Percentiles rank a stretch among this genome's conserved stretches.
These are phyloP conservation scores for Copsychus sechellarum DNA, from an alignment of 2,113 vertebrate species.

Conservation along the genomic window DNA sequence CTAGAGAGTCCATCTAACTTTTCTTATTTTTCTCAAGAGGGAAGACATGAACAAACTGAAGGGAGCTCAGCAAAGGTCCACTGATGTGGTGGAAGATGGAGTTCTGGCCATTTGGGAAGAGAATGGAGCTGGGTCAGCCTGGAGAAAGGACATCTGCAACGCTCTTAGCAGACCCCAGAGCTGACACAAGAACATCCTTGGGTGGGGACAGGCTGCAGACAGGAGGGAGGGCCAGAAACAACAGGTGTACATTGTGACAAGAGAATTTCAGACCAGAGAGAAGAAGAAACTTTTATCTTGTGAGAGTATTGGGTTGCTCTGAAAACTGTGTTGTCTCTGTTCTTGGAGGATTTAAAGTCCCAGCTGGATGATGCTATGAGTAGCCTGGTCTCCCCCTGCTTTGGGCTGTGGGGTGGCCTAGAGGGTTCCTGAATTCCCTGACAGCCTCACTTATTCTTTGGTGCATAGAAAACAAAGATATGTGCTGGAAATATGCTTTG, in stretches of 20 bases:
- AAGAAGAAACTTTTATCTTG: background rate
- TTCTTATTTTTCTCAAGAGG: background rate
- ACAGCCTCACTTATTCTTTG: background rate
- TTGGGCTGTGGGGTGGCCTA: background rate
- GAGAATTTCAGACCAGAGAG: background rate
- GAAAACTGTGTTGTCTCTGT: background rate
- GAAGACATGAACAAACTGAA: background rate
- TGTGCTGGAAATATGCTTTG: background rate
- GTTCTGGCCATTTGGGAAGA: background rate
- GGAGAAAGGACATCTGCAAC: background rate
- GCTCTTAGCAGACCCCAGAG: background rate
- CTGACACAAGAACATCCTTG: too few species aligned
- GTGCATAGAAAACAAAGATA: background rate
- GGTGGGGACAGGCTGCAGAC: background rate
- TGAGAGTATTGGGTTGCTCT: background rate
- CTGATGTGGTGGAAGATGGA: background rate
- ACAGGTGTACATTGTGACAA: background rate
- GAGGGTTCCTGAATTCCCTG: background rate
- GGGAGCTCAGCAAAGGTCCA: background rate
- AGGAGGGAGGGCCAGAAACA: background rate
- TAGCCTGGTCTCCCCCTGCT: background rate
- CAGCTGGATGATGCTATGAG: background rate
- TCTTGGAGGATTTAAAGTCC: background rate
- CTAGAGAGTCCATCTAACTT: background rate
- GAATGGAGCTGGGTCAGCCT: background rate